Percentiles rank a stretch among this genome's conserved stretches.
Conservation (phyloP, 2,888 invertebrate genomes). For the Watsonalla binaria region DNA sequence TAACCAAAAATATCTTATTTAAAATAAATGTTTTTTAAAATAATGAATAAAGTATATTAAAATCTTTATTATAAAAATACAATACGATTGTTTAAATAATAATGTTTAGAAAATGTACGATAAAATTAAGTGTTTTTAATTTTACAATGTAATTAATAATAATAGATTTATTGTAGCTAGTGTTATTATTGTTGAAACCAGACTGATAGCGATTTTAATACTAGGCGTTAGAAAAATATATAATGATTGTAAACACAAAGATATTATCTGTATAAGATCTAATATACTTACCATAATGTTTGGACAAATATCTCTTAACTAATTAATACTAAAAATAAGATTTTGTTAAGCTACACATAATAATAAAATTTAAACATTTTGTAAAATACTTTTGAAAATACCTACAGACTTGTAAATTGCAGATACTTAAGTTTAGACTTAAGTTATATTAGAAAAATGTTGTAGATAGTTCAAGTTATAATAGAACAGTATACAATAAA, state of each 20-base stretch:
- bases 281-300: no score
- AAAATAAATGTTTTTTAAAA: no score
- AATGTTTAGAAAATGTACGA: not conserved
- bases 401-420: not conserved
- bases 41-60: no score
- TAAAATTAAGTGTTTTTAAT: no score
- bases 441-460: constrained; percentile 8
- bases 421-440: not conserved
- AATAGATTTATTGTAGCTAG: constrained; percentile 20
- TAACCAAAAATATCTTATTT: no score
- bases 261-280: no score
- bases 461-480: constrained; percentile 27
- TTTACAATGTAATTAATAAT: constrained; percentile 8
- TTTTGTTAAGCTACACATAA: no score
- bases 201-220: constrained; percentile 63
- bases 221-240: constrained; percentile 23
- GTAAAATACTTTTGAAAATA: no score
- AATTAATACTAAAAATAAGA: no score
- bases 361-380: no score
- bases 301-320: no score
- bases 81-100: not conserved
- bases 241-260: constrained; percentile 7
- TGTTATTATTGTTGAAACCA: constrained; percentile 56
- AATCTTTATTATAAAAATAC: no score
- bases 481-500: not conserved